Base-by-base conservation (phyloP, 2,797 vertebrate genomes). In the Lutjanus campechanus region DNA sequence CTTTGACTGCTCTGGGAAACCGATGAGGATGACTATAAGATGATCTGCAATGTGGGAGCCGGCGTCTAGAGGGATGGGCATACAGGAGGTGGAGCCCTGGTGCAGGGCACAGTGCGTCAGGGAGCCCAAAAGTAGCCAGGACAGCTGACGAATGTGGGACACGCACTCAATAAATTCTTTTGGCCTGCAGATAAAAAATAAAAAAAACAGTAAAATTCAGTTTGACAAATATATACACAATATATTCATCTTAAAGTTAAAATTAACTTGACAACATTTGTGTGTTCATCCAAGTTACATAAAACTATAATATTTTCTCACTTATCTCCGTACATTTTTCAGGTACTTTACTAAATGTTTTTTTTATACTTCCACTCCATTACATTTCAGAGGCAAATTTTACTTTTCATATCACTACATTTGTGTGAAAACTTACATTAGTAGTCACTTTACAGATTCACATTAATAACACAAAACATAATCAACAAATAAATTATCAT, bases 91-190 rank as follows among this genome's bases (percentile, higher is more conserved):
- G 89, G 97, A 97, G 89, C 97, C 97, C 86, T 97, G 97, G 93
- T 98, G 97, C 91, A 99, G 96, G 76, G 97, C 96, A 74, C 97
- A 98, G 85, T 99, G 98, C 63, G 97, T 99, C 88, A 99, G 96
- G 43, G 98, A 98, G 53, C 98, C 98, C 95, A 99, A 89, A 59
- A 99, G 97, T 6, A 99, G 96, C 98, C 98, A 99, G 61, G 98
- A 99, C 81, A 99, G 94, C 91, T 99, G 96, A 55, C 98, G 98
- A 77, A 99, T 98, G 94, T 99, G 98, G 41, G 98, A 97, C 75
- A 99, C 98, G 69, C 98, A 99, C 91, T 99, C 98, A 3, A 99
- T 99, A 93, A 99, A 99, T 90, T 99, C 98, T 92, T 99, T 99
- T 29, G 98, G 98, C 84, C 98, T 99, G 76, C 17, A 64, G 85